Evolutionary conservation across 2,888 invertebrate species (phyloP), one percentile per base, ranked within the genome.

Genomic region (Eucriotettix oculatus): DNA sequence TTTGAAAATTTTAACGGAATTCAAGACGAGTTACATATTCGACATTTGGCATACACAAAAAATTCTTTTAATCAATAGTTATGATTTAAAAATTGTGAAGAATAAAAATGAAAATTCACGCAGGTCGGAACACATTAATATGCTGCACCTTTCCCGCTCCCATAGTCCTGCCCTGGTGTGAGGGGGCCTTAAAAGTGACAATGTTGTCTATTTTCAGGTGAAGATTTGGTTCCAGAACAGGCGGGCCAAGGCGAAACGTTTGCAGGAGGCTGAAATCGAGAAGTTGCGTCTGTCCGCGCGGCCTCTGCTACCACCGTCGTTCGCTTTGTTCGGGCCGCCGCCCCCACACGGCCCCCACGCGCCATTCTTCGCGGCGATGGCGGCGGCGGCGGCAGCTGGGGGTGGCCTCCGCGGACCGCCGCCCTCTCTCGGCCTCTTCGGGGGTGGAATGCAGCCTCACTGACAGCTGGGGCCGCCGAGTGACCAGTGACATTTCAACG

Each of bases 221-320:
- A 92, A 93, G 79, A 92, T 92, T 70, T 92, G 91, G 91, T 91
- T 92, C 75, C 91, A 92, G 80, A 93, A 93, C 73, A 81, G 89
- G 72, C 80, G 91, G 56, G 97, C 97, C 66, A 98, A 98, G 76
- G 94, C 94, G 70, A 98, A 98, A 78, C 80, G 98, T 41, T 81
- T 97, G 9, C 95, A 96, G 76, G 96, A 98, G 71, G 97, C 94
- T 1, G 94, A 94, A 74, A 82, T 94, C 67, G 94, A 95, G 74
- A 93, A 94, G 72, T 76, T 93, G 71, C 88, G 96, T 76, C 77
- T 83, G 74, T 77, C 80, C n/a, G 64, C 17, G 78, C 80, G 16
- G 77, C 81, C 42, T 76, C 77, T 60, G 73, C 78, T 64, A 78
- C 78, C 10, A 66, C 64, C 78, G 68, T 71, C 79, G 57, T 76